Base-by-base conservation (phyloP, 1,140 invertebrate species). In the Planococcus citri region DNA sequence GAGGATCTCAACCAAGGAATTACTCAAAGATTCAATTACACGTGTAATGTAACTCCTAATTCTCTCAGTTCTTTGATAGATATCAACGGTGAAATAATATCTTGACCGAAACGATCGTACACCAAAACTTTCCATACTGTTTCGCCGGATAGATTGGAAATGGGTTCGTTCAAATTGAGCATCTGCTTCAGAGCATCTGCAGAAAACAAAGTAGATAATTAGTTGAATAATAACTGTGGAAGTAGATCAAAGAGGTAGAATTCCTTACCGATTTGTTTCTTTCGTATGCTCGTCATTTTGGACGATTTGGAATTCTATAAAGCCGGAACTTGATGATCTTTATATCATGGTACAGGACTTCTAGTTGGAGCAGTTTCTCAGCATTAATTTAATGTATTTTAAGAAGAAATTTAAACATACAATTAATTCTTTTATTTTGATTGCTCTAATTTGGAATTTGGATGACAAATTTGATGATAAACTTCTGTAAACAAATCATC, bases 1-100 rank as follows among this genome's bases (percentile, higher is more conserved):
- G 12, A 24, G 6, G 27, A 8, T 24, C 22, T 10, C 4, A 51
- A 17, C 17, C 41, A 51, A 38, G 22, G 0, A 67, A 6, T 29
- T 51, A 24, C 51, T 9, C 27, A 4, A 33, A 51, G 41, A 6
- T 51, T 33, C 29, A 51, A 67, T n/a, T 29, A 96, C 91, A 99
- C 86, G 84, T 98, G 95, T 69, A 99, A 83, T 61, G 97, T 99
- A 17, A 99, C 92, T 71, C 97, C 97, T 74, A 96, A 80, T 79
- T 98, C 95, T 76, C 96, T 79, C 1, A 99, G 81, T 78, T 99
- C 95, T 80, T 97, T 97, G 0, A 99, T 88, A 51, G 93, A 93
- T 75, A 99, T 85, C 64, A 99, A 79, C 1, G 97, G 95, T 20
- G 96, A 97, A 74, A 99, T 97, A 61, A 99, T 98, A 78, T 99